Conservation (phyloP, 2,113 vertebrate genomes). For the Hippoglossus stenolepis region DNA sequence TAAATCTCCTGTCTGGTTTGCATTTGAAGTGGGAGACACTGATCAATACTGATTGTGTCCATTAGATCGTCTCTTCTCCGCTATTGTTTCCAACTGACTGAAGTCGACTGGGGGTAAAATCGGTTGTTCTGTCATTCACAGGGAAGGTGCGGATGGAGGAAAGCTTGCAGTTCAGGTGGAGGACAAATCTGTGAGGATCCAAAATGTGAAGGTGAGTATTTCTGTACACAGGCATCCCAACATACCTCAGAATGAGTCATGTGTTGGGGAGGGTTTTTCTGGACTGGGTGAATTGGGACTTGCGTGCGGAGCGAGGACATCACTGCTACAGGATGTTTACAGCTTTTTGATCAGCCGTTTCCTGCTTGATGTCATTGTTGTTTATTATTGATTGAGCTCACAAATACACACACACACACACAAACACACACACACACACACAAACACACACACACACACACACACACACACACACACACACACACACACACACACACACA, state of each 20-base stretch:
- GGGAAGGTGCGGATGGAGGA: slow-evolving; percentile 90
- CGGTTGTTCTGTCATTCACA: slow-evolving; percentile 63
- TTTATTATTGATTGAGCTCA: slow-evolving; percentile 58
- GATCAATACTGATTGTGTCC: slow-evolving; percentile 15
- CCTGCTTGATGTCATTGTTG: slow-evolving; percentile 62
- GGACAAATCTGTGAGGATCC: slow-evolving; percentile 90
- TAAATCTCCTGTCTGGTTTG: background rate
- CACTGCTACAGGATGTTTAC: slow-evolving; percentile 78
- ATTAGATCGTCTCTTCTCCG: background rate
- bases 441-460: background rate
- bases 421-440: too few species aligned
- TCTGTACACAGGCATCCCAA: background rate
- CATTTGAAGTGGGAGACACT: slow-evolving; percentile 16
- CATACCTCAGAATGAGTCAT: background rate
- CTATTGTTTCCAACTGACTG: background rate
- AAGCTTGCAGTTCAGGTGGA: slow-evolving; percentile 91
- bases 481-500: background rate
- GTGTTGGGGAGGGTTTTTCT: background rate
- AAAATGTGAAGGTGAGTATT: slow-evolving; percentile 90
- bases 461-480: background rate
- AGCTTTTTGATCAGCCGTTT: slow-evolving; percentile 53
- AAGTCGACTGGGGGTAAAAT: background rate
- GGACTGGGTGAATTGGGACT: slow-evolving; percentile 2
- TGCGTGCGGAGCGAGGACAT: slow-evolving; percentile 24
- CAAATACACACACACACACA: background rate